phyloP scores from a whole-genome alignment of 1,140 invertebrate species.

The Pseudomyrmex sp. region DNA sequence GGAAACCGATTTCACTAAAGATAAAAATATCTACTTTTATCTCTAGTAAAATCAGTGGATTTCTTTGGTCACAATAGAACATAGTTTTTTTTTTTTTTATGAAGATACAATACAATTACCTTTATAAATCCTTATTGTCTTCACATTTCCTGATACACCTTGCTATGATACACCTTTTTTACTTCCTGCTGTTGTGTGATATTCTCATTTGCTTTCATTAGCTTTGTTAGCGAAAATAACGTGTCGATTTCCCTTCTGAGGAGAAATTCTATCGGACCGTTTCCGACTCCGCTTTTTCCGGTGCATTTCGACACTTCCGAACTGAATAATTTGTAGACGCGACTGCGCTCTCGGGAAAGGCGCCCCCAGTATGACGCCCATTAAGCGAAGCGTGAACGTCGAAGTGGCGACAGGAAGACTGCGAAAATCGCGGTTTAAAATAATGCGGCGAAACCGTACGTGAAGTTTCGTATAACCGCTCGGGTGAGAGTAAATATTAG shows the following conservation, averaged over 20 bases:
- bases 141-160: neutral
- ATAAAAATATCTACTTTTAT: conserved; percentile 20
- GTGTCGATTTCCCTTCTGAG: conserved; percentile 1
- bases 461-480: conserved; percentile 47
- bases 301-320: conserved; percentile 22
- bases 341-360: neutral
- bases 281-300: conserved; percentile 10
- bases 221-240: conserved; percentile 19
- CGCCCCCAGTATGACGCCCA: neutral
- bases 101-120: neutral
- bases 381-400: conserved; percentile 8
- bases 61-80: no score
- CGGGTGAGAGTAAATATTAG: conserved; percentile 60
- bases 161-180: no score
- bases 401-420: conserved; percentile 15
- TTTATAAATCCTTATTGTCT: neutral
- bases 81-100: no score
- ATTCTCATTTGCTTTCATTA: neutral
- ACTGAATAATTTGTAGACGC: neutral
- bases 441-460: conserved; percentile 30
- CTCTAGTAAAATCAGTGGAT: no score
- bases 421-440: conserved; percentile 28
- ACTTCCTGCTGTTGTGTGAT: no score
- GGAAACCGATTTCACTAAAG: conserved; percentile 29
- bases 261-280: neutral